Evolutionary conservation across 2,797 vertebrate species (phyloP).

Genomic region (Gallinago stenura): DNA sequence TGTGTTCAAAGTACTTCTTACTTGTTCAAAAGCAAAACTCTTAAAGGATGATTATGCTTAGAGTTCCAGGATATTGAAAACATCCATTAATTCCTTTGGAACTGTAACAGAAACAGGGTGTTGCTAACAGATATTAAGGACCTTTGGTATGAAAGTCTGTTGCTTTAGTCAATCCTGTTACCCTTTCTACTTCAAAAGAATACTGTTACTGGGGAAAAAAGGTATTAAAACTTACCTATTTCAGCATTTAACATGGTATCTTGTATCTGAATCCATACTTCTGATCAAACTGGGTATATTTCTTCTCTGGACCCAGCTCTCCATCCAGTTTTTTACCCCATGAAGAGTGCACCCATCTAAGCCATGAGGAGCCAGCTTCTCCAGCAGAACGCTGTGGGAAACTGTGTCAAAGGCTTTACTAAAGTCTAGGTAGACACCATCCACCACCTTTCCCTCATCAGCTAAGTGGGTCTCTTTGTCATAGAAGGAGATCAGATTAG

Average conservation of each 20-base stretch:
- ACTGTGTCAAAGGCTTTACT: not conserved
- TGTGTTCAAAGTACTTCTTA: not conserved
- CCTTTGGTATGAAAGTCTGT: not conserved
- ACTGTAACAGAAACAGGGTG: not conserved
- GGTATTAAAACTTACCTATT: accelerated
- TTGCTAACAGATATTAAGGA: not conserved
- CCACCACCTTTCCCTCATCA: not conserved
- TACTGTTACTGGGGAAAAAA: too few relatives aligned
- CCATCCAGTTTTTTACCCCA: not conserved
- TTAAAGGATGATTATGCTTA: not conserved
- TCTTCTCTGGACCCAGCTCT: not conserved
- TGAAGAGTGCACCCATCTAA: not conserved
- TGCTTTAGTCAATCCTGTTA: not conserved
- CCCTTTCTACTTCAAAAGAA: not conserved
- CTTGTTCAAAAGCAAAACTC: not conserved
- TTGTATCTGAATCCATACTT: not conserved
- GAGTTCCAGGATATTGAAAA: not conserved
- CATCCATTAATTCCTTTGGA: not conserved
- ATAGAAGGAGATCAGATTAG: not conserved
- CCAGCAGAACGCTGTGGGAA: not conserved
- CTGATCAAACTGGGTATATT: not conserved
- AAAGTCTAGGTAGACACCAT: not conserved
- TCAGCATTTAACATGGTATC: not conserved
- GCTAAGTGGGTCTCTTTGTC: not conserved
- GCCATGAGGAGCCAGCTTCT: not conserved